Evolutionary conservation across 2,113 vertebrate genomes (phyloP).

Genomic region (Leptobrachium leishanense): DNA sequence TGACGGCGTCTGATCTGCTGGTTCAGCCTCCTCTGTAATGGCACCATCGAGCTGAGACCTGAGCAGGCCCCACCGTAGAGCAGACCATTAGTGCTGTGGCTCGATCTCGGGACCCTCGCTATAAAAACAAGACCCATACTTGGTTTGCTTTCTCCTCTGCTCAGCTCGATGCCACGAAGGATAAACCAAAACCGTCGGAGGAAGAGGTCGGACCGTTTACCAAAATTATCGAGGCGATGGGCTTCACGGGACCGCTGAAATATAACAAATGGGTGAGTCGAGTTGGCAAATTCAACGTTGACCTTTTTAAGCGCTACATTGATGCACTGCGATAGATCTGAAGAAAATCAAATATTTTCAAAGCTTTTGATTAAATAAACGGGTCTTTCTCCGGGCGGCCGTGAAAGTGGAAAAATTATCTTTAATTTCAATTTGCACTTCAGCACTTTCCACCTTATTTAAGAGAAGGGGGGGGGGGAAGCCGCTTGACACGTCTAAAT

Average conservation of each 20-base stretch:
- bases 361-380: no score
- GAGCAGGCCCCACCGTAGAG: no score
- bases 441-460: slow-evolving; percentile 2
- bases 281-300: no score
- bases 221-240: slow-evolving; percentile 93
- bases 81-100: no score
- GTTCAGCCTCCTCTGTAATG: no score
- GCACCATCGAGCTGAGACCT: no score
- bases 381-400: not conserved
- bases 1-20: no score
- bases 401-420: not conserved
- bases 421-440: not conserved
- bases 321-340: no score
- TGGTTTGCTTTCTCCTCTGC: slow-evolving; percentile 23
- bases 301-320: no score
- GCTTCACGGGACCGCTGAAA: slow-evolving; percentile 93
- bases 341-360: no score
- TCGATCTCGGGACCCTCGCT: no score
- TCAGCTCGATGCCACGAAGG: slow-evolving; percentile 75
- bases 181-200: slow-evolving; percentile 74
- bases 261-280: slow-evolving; percentile 92
- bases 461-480: not conserved
- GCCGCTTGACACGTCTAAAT: slow-evolving; percentile 15
- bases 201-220: slow-evolving; percentile 90
- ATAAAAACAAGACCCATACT: no score